phyloP scores from a whole-genome alignment of 2,113 vertebrate genomes.

The Salvelinus namaycush region DNA sequence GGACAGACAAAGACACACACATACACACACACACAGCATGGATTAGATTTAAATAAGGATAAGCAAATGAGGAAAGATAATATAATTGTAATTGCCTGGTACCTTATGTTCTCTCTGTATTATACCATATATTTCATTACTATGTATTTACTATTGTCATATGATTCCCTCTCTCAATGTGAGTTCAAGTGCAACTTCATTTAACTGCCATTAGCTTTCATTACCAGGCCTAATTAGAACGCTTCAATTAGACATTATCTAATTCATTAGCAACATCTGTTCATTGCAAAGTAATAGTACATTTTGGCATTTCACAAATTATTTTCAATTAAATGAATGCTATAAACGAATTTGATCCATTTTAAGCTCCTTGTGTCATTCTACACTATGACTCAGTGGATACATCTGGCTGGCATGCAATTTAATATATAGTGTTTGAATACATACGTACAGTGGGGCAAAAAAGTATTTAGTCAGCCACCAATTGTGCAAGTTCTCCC shows the following conservation, averaged over 20 bases:
- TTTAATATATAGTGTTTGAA: not conserved
- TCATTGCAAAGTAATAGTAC: not conserved
- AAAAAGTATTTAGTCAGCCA: no score
- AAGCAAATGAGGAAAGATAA: not conserved
- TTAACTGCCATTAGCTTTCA: conserved; percentile 25
- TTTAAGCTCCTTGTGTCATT: not conserved
- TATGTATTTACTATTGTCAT: conserved; percentile 2
- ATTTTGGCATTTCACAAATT: not conserved
- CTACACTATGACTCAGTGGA: not conserved
- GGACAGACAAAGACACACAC: not conserved
- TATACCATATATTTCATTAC: no score
- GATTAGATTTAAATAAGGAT: not conserved
- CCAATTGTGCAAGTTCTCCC: no score
- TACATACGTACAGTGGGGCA: no score
- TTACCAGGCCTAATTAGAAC: conserved; percentile 7
- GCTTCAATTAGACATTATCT: conserved; percentile 9
- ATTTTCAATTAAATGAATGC: not conserved
- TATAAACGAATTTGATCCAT: not conserved
- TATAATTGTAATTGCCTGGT: not conserved
- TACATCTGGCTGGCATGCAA: not conserved
- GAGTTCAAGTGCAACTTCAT: conserved; percentile 22
- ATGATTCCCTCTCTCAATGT: conserved; percentile 17
- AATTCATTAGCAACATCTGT: conserved; percentile 6
- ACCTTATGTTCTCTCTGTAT: no score
- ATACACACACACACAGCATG: not conserved